A percentile compares a stretch with the other conserved stretches of the same genome.
phyloP scores from a whole-genome alignment of 2,113 vertebrate species.

The Rhynchopsitta pachyrhyncha region DNA sequence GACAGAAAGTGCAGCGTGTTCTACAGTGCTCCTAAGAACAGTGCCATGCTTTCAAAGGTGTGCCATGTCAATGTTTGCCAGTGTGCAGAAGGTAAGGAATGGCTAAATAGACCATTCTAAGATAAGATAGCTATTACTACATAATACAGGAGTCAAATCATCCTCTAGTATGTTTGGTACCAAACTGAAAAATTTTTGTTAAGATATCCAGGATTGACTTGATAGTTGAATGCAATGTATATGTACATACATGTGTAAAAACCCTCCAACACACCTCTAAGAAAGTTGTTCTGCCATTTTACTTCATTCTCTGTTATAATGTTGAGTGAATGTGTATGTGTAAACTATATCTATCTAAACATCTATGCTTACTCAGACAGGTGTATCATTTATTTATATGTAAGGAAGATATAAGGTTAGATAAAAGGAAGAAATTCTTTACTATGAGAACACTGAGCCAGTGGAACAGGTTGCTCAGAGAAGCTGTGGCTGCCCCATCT shows the following conservation, averaged over 20 bases:
- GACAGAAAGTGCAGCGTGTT: constrained; percentile 70
- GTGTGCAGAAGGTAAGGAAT: constrained; percentile 73
- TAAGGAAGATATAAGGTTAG: not conserved
- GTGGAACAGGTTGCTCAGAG: not conserved
- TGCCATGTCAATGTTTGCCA: constrained; percentile 60
- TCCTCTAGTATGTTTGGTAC: not conserved
- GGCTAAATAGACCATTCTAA: not conserved
- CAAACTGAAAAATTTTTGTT: not conserved
- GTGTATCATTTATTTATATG: not conserved
- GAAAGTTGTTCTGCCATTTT: not conserved
- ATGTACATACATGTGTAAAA: not conserved
- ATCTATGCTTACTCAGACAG: not conserved
- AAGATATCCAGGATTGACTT: not conserved
- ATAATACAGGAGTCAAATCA: not conserved
- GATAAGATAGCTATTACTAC: not conserved
- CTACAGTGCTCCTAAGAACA: constrained; percentile 69
- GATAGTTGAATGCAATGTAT: not conserved
- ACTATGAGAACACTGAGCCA: not conserved
- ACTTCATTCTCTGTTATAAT: not conserved
- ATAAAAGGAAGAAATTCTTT: not conserved
- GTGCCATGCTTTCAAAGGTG: constrained; percentile 67
- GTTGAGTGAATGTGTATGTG: not conserved
- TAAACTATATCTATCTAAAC: not conserved
- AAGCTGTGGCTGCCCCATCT: not conserved
- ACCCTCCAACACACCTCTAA: not conserved